Base-by-base conservation (phyloP, 2,113 vertebrate species). In the Amphiprion percula region DNA sequence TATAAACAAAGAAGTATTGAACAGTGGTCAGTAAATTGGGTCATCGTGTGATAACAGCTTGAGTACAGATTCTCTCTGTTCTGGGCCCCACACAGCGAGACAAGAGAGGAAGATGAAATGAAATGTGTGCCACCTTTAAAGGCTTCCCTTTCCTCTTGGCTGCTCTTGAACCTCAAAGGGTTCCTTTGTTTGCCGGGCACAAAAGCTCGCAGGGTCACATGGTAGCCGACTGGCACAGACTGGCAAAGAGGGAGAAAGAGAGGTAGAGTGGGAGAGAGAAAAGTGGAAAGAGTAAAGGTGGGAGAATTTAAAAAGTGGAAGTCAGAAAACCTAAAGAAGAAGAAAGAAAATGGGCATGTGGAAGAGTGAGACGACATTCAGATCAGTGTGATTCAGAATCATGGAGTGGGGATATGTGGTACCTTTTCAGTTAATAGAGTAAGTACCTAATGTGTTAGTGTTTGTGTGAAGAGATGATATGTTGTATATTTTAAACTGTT, bases 41-140 rank as follows among this genome's bases (percentile, higher is more conserved):
- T 10, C 39, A 39, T 46, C 56, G 11, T 70, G 30, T 52, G 47
- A 46, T 46, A 50, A 33, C 17, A 67, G 62, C 52, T 54, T 69
- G 24, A 79, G 15, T 26, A 44, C 52, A 39, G 14, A 39, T 67
- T 68, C 19, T 28, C 15, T 67, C 54, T 53, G 44, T 66, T 50
- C 61, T 55, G 46, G 65, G 39, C 41, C 46, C 11, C 62, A 68
- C 74, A 56, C 66, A 65, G 21, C 52, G 30, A 78, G n/a, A 59
- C 16, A 58, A 19, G 19, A 78, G 39, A 56, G 73, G 15, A 73
- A 76, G 75, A 88, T 75, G 76, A 86, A 89, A 71, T 83, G 24
- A 86, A 86, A 81, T 72, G 63, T 82, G 83, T 86, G 88, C 77
- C 84, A 92, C 88, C 84, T 91, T 93, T 86, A 90, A 91, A 77